phyloP scores from a whole-genome alignment of 2,113 vertebrate species.

The Atrichornis clamosus region DNA sequence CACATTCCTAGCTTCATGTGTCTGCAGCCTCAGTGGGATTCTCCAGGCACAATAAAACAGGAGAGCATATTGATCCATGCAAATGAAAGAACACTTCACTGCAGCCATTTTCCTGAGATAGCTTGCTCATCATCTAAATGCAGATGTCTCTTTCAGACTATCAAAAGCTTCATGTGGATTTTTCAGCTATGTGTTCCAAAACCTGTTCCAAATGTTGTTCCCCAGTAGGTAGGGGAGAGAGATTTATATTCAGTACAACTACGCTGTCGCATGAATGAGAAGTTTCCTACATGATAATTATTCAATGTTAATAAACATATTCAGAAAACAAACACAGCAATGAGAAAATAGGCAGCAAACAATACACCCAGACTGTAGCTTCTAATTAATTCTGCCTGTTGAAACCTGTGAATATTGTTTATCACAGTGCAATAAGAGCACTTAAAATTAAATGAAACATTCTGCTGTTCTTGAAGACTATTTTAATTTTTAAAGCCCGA shows the following conservation, averaged over 20 bases:
- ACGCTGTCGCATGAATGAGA: background rate
- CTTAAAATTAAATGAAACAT: background rate
- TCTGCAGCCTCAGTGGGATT: background rate
- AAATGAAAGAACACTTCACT: background rate
- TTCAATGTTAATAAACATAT: background rate
- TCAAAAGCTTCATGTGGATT: background rate
- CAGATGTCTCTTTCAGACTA: background rate
- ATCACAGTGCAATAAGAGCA: background rate
- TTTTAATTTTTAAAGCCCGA: background rate
- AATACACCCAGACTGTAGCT: background rate
- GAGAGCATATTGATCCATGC: background rate
- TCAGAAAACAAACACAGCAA: background rate
- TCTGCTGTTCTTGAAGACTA: background rate
- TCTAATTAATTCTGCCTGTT: background rate
- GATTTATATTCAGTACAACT: background rate
- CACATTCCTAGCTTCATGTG: background rate
- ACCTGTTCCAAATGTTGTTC: background rate
- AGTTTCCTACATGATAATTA: background rate
- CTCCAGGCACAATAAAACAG: background rate
- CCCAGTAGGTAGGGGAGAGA: background rate
- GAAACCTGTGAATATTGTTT: background rate
- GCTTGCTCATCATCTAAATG: background rate
- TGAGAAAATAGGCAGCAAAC: background rate
- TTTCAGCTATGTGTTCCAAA: background rate
- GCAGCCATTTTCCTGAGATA: background rate